Conservation (phyloP, 2,113 vertebrate species). For the Oryzias javanicus region DNA sequence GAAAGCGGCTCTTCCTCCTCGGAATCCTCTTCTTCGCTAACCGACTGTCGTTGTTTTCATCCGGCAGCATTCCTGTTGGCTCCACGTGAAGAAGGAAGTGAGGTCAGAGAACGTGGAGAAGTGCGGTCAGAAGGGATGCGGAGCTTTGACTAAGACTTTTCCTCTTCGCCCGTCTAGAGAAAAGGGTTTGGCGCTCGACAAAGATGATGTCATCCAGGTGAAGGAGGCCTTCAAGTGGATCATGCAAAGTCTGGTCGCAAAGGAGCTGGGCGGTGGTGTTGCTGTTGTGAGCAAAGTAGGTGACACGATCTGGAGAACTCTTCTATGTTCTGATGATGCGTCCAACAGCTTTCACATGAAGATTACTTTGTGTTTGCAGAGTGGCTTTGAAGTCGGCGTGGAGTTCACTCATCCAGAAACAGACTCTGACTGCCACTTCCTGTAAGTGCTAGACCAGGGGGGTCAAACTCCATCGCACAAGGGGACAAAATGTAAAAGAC, state of each 20-base stretch:
- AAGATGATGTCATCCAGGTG: conserved; percentile 87
- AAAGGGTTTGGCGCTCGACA: conserved; percentile 79
- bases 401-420: conserved; percentile 91
- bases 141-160: neutral
- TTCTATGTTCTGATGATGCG: neutral
- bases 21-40: fast-evolving
- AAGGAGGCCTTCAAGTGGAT: conserved; percentile 98
- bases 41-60: neutral
- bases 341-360: neutral
- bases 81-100: conserved; percentile 89
- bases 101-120: conserved; percentile 68
- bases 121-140: neutral
- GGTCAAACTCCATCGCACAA: neutral
- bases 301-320: neutral
- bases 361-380: conserved; percentile 68
- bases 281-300: conserved; percentile 86
- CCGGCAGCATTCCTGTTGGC: conserved; percentile 88
- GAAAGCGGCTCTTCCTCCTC: neutral
- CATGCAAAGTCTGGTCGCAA: conserved; percentile 85
- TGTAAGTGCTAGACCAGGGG: conserved; percentile 79
- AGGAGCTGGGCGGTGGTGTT: conserved; percentile 84
- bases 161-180: conserved; percentile 74
- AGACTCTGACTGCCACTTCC: conserved; percentile 91
- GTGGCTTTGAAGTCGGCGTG: conserved; percentile 89
- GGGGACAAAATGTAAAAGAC: no score